Base-by-base conservation (phyloP, 2,888 invertebrate species). In the Lasioglossum morio region DNA sequence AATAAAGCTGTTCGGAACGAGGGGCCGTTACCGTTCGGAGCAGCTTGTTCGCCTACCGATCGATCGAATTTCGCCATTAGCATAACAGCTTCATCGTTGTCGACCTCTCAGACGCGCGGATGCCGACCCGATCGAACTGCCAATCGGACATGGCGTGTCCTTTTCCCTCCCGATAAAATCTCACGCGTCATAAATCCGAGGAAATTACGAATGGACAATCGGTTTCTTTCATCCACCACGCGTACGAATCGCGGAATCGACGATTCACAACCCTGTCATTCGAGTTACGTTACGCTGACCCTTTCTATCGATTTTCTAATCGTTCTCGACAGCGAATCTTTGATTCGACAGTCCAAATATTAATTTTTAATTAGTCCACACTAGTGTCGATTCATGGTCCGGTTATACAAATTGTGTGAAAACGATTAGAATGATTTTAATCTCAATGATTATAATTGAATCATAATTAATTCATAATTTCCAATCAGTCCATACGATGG, bases 1-100 rank as follows among this genome's bases (percentile, higher is more conserved):
- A 87, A 88, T 90, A 87, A 90, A 89, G 85, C 80, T 86, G 84
- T 82, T 82, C 63, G 63, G 76, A 43, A 84, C 74, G 72, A 80
- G 77, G 72, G 72, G 34, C 40, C 85, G 85, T 81, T 84, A 75
- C 60, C 81, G 81, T 83, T 90, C 77, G 76, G 46, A 83, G 74
- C 72, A 72, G 74, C 83, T 85, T 85, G 85, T 87, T 82, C 69
- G 30, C 34, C 34, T 74, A 48, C 23, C 30, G 76, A 79, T 85
- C 86, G 84, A 89, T 84, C 84, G 86, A 77, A 82, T 66, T 73
- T 75, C 57, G 66, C 77, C 86, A 86, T 88, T 86, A 88, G 86
- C 86, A 84, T 87, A 83, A 90, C 78, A 77, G 72, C 79, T 77
- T 78, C 75, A 77, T 72, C 81, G 78, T 76, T 82, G 85, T 79